Conservation (phyloP, 1,140 invertebrate species). For the Bombus sylvicola region DNA sequence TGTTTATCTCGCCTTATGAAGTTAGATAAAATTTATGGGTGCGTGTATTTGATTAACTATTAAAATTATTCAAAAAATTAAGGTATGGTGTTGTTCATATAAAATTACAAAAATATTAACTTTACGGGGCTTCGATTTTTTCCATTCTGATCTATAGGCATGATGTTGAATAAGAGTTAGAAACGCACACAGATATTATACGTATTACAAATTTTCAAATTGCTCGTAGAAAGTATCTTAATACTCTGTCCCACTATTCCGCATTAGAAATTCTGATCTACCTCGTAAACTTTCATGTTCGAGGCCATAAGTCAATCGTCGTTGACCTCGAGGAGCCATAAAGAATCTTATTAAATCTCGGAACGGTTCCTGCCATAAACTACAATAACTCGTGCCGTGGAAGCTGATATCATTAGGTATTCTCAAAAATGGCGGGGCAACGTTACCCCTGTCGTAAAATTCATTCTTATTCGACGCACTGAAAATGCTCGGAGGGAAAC, state of each 20-base stretch:
- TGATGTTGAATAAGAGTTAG: too few species aligned
- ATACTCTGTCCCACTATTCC: background rate
- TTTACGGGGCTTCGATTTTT: too few species aligned
- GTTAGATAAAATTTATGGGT: too few species aligned
- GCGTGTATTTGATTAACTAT: too few species aligned
- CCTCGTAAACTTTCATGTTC: background rate
- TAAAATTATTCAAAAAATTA: too few species aligned
- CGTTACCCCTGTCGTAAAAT: background rate
- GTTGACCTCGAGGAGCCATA: background rate
- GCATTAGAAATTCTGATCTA: background rate
- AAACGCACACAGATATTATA: too few species aligned
- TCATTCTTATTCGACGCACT: background rate
- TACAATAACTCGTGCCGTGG: background rate
- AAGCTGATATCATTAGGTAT: background rate
- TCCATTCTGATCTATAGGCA: too few species aligned
- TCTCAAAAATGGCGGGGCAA: background rate
- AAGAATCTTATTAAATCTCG: slow-evolving; percentile 9
- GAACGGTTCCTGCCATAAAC: background rate
- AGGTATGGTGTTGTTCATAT: too few species aligned
- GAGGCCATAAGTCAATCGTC: background rate
- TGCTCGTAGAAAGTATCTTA: background rate
- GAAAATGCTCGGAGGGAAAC: background rate
- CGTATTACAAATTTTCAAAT: background rate
- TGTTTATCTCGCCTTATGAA: too few species aligned
- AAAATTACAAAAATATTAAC: too few species aligned